Evolutionary conservation across 2,797 vertebrate genomes (phyloP), one percentile per base, ranked within the genome.

Genomic region (Neoniphon sammara): DNA sequence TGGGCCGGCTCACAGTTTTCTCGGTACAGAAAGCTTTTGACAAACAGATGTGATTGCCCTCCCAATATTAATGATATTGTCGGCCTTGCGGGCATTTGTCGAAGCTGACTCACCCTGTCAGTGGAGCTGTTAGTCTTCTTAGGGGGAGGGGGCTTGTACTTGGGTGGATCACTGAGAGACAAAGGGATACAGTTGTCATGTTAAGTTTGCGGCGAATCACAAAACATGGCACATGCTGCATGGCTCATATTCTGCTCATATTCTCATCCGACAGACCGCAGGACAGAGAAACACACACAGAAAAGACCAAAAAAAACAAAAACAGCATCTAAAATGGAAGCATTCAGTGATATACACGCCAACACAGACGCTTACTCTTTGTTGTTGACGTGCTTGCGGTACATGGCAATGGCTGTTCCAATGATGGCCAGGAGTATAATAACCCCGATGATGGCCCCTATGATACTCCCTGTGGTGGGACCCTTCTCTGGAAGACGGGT

Each of bases 91-190:
- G 46, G 55, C 21, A 25, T 60, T 39, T 71, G 25, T 58, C 1
- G n/a, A 34, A 2, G 20, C 14, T 20, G 14, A 88, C 93, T 94
- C 84, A 94, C 94, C 81, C 7, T 76, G 70, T 76, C 85, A 12
- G 73, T 60, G 34, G 86, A 83, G 75, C 50, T 84, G 56, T 63
- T 66, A 36, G 49, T 82, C 85, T 93, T 95, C 73, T 86, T 77
- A 0, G 94, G 94, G 30, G 94, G 94, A 76, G 94, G 94, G 64
- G 94, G 94, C 80, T 94, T 95, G 88, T 95, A 67, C 49, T 91
- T 93, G 20, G 94, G 94, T 23, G 94, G 94, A 62, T 87, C 84
- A 9, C 94, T 95, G 73, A 55, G 84, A 89, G 30, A 81, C 31
- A 87, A 66, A 78, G 39, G 80, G 21, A 85, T 12, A 86, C 5